Evolutionary conservation across 2,113 vertebrate species (phyloP), one percentile per base, ranked within the genome.

Genomic region (Ceyx margarethae): DNA sequence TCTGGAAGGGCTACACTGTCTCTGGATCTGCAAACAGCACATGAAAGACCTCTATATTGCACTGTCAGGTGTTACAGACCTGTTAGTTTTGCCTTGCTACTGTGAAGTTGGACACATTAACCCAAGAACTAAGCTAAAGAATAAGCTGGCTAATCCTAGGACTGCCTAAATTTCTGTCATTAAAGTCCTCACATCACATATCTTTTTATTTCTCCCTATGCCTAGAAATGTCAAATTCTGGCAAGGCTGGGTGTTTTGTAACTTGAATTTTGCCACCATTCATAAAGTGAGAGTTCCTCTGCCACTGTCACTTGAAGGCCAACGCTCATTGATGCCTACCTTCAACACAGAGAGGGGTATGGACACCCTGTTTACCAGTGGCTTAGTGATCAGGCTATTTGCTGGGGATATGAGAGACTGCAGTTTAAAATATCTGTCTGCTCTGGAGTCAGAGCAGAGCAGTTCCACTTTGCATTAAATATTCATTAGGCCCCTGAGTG

Each of bases 401-500:
- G 46, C 29, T 73, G 71, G 76, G 51, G 61, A 15, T 57, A 10
- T 31, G 43, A 73, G 58, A 91, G 56, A 18, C 46, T 62, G 51
- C 50, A 56, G 31, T 80, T 88, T 74, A 80, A 88, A 91, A 71
- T 85, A 66, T 83, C 82, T 82, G 46, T 75, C 74, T 86, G 54
- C 64, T 81, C 67, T 92, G 40, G 62, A 93, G 58, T 54, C 51
- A 78, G 37, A 71, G 67, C 66, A 81, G 84, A 87, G 78, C 61
- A 60, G 80, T 60, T 71, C 76, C 43, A 81, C 61, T 90, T 81
- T 64, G 31, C 14, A 75, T 90, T 84, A 91, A 94, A 72, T 72
- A 94, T 94, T 94, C 51, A 95, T 92, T 75, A 84, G 61, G 40
- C 16, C 81, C 29, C 29, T 89, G 71, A 93, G 74, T 89, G 77